Evolutionary conservation across 2,113 vertebrate species (phyloP).

Genomic region (Martes martes): DNA sequence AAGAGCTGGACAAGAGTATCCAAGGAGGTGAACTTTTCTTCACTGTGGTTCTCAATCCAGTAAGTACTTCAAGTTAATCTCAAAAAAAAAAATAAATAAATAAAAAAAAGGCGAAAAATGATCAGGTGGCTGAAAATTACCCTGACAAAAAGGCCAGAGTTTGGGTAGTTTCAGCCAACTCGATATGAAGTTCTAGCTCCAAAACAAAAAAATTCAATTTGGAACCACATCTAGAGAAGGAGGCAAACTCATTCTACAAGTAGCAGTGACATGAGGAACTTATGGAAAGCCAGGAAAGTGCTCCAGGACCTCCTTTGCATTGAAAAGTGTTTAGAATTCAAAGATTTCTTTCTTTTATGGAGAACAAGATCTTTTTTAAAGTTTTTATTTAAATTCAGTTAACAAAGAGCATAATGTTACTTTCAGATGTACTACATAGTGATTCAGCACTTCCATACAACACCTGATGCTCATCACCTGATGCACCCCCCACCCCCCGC

Average conservation of each 20-base stretch:
- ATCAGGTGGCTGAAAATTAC: neutral
- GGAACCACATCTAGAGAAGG: neutral
- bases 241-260: neutral
- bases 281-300: neutral
- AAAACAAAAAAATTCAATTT: neutral
- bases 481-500: neutral
- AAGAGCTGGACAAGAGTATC: constrained; percentile 97
- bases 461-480: neutral
- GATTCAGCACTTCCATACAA: neutral
- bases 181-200: neutral
- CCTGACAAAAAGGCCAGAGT: neutral
- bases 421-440: neutral
- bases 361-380: neutral
- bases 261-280: neutral
- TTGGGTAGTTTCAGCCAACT: neutral
- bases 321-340: neutral
- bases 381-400: neutral
- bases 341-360: neutral
- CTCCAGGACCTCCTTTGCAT: neutral
- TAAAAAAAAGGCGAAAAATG: neutral
- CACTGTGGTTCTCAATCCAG: constrained; percentile 96
- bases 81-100: neutral
- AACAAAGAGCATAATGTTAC: neutral
- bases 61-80: constrained; percentile 82
- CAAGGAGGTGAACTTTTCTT: constrained; percentile 96